phyloP scores from a whole-genome alignment of 2,888 invertebrate genomes.

The Sarcophaga carnaria region DNA sequence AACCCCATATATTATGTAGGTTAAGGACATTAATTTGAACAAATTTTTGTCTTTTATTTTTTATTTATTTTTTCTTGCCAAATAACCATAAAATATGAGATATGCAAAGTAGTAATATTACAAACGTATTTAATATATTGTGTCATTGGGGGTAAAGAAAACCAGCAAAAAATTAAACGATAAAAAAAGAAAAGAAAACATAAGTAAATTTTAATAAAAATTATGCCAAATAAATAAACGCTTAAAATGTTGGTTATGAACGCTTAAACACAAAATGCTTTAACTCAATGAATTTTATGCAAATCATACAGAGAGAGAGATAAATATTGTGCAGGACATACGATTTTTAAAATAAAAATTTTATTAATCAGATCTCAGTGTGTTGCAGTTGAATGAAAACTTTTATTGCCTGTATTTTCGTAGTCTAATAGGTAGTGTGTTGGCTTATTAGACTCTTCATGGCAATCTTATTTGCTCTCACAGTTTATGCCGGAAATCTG shows the following conservation, averaged over 20 bases:
- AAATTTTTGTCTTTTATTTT: neutral
- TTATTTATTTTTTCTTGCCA: neutral
- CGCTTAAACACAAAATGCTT: neutral
- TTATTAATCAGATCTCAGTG: too few relatives aligned
- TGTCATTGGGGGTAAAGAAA: neutral
- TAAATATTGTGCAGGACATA: too few relatives aligned
- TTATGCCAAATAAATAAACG: neutral
- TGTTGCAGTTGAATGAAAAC: too few relatives aligned
- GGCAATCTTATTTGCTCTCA: too few relatives aligned
- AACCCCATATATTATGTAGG: constrained; percentile 64
- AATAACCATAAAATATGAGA: neutral
- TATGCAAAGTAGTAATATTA: neutral
- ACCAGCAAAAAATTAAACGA: neutral
- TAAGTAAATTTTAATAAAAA: constrained; percentile 8
- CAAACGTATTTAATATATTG: neutral
- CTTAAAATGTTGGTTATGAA: constrained; percentile 23
- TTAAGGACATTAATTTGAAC: constrained; percentile 67
- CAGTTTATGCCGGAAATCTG: too few relatives aligned
- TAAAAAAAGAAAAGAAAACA: constrained; percentile 34
- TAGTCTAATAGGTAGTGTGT: too few relatives aligned
- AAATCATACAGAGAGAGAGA: too few relatives aligned
- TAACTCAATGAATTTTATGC: constrained; percentile 13
- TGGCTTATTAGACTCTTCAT: too few relatives aligned
- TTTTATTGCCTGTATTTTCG: too few relatives aligned
- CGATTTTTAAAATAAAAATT: too few relatives aligned